Evolutionary conservation across 53 echinoderm and acorn worm species (phyloP), one percentile per base, ranked within the genome.

Genomic region (Actinopyga echinites): DNA sequence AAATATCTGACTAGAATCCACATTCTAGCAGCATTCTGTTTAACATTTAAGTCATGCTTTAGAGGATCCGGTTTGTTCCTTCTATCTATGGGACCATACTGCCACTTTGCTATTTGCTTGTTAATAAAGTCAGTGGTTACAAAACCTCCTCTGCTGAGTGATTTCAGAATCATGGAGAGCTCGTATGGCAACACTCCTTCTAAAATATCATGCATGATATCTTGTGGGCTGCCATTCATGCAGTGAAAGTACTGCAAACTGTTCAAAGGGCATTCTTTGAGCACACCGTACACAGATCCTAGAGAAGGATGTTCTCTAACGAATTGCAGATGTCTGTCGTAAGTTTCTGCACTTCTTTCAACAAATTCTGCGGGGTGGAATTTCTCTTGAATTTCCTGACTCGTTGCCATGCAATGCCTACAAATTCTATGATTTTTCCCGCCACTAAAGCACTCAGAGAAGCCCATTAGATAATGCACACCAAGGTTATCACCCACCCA

Each of bases 21-120:
- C 73, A 71, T 71, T 43, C 73, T 2, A n/a, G 73, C 73, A 71
- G 73, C 73, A 40, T 71, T 71, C 38, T 34, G 73, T 40, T 71
- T 71, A 10, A 71, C 42, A 38, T 71, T 71, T 22, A 71, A 2
- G 10, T 71, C 73, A 38, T 35, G 37, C 38, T 38, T 71, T 35
- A 71, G 17, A 19, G 10, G 15, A 34, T 71, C 37, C 8, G 73
- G 73, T 71, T 71, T 71, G 45, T 71, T 71, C 35, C 45, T 34
- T 43, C 3, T 71, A 24, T 71, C 65, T 65, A 65, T 30, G 65
- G 65, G 65, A 30, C 73, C 40, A 71, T 19, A 71, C 13, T 19
- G 37, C 73, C 73, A 71, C 26, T n/a, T 23, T 59, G 22, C 26
- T 59, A 59, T 59, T n/a, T 25, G 26, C 26, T n/a, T 23, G 59